Percentiles rank a stretch among this genome's conserved stretches.
Evolutionary conservation across 2,113 vertebrate species (phyloP).

Genomic region (Stegostoma tigrinum): DNA sequence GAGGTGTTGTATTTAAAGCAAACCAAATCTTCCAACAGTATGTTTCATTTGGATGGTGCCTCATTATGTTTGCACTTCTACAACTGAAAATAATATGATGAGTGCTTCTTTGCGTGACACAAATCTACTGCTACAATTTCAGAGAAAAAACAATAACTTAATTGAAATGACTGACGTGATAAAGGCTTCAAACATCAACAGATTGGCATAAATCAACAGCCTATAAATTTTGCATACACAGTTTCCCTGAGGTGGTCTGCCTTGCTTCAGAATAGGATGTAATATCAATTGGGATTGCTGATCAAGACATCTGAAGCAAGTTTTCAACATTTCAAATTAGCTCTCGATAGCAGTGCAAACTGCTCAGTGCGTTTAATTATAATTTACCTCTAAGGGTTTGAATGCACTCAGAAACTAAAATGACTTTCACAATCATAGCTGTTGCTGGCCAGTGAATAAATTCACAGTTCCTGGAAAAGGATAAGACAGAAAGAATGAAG

Average conservation of each 20-base stretch:
- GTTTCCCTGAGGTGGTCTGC: neutral
- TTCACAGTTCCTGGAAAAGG: neutral
- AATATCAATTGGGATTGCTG: neutral
- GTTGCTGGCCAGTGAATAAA: neutral
- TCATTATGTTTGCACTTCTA: neutral
- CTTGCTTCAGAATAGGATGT: neutral
- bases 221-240: neutral
- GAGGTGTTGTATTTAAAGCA: neutral
- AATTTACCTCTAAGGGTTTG: neutral
- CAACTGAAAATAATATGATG: neutral
- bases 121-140: neutral
- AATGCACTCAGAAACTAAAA: neutral
- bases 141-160: neutral
- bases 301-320: neutral
- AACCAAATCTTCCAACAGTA: neutral
- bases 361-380: neutral
- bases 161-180: neutral
- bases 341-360: neutral
- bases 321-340: conserved; percentile 16
- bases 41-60: neutral
- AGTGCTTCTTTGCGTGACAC: neutral
- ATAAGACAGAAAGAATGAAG: neutral
- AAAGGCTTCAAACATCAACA: neutral
- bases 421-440: neutral
- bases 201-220: neutral